Evolutionary conservation across 2,797 vertebrate species (phyloP).

Genomic region (Neosalanx taihuensis): DNA sequence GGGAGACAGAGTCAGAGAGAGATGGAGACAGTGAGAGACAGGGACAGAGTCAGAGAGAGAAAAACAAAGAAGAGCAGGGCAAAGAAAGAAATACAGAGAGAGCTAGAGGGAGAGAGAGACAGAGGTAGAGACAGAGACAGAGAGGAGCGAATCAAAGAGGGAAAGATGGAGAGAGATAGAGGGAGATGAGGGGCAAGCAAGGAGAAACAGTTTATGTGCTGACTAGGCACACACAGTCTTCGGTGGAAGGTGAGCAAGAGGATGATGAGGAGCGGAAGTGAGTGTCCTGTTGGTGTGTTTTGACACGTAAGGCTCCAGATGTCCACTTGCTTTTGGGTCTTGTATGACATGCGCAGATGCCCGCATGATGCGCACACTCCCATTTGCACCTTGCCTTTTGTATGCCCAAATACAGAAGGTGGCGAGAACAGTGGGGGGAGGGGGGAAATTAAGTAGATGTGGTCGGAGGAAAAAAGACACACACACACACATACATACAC

Average conservation of each 20-base stretch:
- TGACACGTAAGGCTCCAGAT: conserved; percentile 59
- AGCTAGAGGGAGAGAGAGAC: neutral
- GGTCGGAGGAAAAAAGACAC: conserved; percentile 3
- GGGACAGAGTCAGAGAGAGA: too few species aligned
- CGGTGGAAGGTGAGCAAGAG: conserved; percentile 42
- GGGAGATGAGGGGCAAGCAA: conserved; percentile 4
- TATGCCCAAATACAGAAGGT: neutral
- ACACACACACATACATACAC: neutral
- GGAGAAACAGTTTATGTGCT: conserved; percentile 19
- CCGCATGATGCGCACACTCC: conserved; percentile 2
- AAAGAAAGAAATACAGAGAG: neutral
- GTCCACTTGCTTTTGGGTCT: conserved; percentile 44
- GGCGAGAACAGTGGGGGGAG: neutral
- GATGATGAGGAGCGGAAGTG: conserved; percentile 39
- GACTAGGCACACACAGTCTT: conserved; percentile 47
- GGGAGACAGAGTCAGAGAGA: too few species aligned
- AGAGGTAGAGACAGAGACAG: conserved; percentile 11
- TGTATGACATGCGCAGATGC: conserved; percentile 28
- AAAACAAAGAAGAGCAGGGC: too few species aligned
- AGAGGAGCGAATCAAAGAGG: neutral
- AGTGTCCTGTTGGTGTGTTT: conserved; percentile 34
- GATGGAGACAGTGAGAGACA: too few species aligned
- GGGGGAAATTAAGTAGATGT: too few species aligned
- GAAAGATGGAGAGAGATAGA: neutral
- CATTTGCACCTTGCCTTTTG: too few species aligned